These are phyloP conservation scores for Hemithea aestivaria DNA, from an alignment of 2,888 invertebrate genomes.

Conservation along the genomic window DNA sequence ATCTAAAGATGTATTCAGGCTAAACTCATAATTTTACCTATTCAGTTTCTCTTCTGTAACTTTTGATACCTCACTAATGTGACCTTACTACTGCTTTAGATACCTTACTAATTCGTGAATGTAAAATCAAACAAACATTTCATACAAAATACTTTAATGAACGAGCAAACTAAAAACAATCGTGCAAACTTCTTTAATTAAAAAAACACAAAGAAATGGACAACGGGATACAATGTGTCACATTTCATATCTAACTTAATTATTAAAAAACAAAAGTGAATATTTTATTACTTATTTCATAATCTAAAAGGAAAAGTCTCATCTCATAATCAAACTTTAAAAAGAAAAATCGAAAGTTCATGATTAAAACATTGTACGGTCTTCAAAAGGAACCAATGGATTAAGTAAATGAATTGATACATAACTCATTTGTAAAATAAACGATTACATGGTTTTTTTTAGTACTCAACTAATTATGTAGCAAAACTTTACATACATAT, in stretches of 20 bases:
- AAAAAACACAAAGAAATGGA: conserved; percentile 43
- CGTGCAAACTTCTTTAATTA: conserved; percentile 50
- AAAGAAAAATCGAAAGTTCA: conserved; percentile 69
- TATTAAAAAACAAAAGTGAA: conserved; percentile 26
- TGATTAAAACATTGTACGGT: conserved; percentile 52
- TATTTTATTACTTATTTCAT: conserved; percentile 44
- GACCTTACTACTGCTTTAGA: no score
- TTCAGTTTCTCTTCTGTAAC: no score
- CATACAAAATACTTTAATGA: conserved; percentile 50
- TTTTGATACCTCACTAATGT: no score
- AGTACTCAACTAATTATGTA: conserved; percentile 56
- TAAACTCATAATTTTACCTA: no score
- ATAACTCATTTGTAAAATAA: conserved; percentile 52
- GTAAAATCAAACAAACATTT: conserved; percentile 26
- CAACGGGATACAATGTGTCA: conserved; percentile 26
- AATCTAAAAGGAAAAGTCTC: conserved; percentile 51
- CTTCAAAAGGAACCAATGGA: conserved; percentile 19
- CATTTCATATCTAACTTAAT: conserved; percentile 3
- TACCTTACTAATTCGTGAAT: no score
- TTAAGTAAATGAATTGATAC: conserved; percentile 55
- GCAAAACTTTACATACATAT: conserved; percentile 51
- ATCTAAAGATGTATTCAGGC: no score
- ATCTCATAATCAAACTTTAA: conserved; percentile 69
- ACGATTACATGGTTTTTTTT: conserved; percentile 12
- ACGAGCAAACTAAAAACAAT: conserved; percentile 63